phyloP scores from a whole-genome alignment of 64 coral and sea anemone genomes.

The Dendrophyllia cribrosa region DNA sequence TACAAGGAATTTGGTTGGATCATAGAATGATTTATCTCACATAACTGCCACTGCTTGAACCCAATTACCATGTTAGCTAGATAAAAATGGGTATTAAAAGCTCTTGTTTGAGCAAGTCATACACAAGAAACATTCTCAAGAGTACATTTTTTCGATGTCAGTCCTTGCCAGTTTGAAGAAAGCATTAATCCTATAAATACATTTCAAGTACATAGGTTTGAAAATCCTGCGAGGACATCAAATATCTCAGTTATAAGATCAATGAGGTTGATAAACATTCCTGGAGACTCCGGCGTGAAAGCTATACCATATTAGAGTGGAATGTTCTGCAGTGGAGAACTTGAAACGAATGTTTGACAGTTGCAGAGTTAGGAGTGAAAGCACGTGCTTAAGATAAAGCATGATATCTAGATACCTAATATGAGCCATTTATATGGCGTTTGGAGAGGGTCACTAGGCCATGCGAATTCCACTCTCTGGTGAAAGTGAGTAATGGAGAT shows the following conservation, averaged over 20 bases:
- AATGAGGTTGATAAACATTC: slow-evolving; percentile 36
- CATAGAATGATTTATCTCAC: neutral
- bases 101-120: neutral
- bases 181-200: neutral
- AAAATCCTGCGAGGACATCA: neutral
- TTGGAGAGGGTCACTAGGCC: neutral
- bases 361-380: neutral
- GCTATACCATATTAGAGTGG: slow-evolving; percentile 21
- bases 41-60: neutral
- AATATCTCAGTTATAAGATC: slow-evolving; percentile 30
- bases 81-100: neutral
- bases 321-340: slow-evolving; percentile 16
- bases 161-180: neutral
- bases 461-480: neutral
- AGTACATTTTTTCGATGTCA: neutral
- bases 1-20: neutral
- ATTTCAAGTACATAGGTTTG: slow-evolving; percentile 1
- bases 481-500: neutral
- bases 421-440: neutral
- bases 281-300: slow-evolving; percentile 1
- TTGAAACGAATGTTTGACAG: slow-evolving; percentile 19
- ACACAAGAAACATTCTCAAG: neutral
- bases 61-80: neutral
- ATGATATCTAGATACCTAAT: neutral
- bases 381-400: slow-evolving; percentile 6